Percentiles rank a stretch among this genome's conserved stretches.
Conservation (phyloP, 2,797 vertebrate species). For the Crax fasciolata region DNA sequence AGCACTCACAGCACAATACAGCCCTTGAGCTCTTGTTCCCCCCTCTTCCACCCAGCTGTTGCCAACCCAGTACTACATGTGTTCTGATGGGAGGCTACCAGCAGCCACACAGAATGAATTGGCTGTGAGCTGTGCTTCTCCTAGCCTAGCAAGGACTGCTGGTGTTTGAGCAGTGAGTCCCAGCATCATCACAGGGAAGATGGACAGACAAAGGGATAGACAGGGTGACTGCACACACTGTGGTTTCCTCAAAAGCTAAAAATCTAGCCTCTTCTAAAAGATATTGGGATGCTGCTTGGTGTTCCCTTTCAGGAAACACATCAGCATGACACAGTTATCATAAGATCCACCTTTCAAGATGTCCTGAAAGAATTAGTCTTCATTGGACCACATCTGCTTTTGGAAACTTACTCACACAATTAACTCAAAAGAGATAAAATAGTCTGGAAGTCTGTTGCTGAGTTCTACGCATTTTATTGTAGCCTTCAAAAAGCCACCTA, state of each 20-base stretch:
- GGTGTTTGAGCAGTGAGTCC: background rate
- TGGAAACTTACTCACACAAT: background rate
- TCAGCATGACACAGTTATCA: background rate
- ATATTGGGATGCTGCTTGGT: background rate
- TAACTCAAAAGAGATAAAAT: background rate
- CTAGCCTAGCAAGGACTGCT: background rate
- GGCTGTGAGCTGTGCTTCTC: background rate
- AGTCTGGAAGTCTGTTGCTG: background rate
- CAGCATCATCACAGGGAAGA: background rate
- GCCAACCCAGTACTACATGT: background rate
- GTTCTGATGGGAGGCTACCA: background rate
- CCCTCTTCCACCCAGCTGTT: background rate
- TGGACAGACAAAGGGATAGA: background rate
- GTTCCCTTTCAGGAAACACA: background rate
- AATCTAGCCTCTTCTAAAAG: background rate
- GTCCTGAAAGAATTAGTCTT: background rate
- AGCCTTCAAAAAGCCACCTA: background rate
- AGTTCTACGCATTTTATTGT: background rate
- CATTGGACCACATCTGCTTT: background rate
- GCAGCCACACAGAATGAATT: background rate
- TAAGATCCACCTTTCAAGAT: background rate
- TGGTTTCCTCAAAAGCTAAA: background rate
- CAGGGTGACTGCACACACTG: background rate
- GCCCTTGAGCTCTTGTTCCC: background rate
- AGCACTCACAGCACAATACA: background rate